Evolutionary conservation across 2,797 vertebrate genomes (phyloP).

Genomic region (Rhynchonycteris naso): DNA sequence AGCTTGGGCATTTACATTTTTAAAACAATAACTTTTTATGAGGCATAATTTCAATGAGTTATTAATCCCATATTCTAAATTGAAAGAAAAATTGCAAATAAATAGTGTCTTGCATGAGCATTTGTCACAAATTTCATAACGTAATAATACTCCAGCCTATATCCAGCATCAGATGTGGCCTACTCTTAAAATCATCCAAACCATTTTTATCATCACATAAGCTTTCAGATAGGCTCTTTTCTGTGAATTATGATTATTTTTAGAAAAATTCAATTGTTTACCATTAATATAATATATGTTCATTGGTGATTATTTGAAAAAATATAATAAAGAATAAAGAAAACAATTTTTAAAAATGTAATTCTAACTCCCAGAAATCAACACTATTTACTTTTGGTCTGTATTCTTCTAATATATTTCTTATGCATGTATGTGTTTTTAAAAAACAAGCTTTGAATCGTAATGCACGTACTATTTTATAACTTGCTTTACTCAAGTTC

Average conservation of each 20-base stretch:
- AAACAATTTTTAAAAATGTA: neutral
- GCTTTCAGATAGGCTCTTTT: neutral
- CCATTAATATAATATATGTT: neutral
- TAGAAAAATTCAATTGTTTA: neutral
- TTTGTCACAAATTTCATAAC: neutral
- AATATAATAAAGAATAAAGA: neutral
- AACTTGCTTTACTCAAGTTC: neutral
- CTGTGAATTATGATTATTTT: slow-evolving; percentile 49
- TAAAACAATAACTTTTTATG: slow-evolving; percentile 30
- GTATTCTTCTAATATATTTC: neutral
- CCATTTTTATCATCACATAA: neutral
- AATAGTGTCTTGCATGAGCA: fast-evolving
- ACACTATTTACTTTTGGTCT: neutral
- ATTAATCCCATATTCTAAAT: neutral
- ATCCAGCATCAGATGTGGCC: neutral
- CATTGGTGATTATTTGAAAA: slow-evolving; percentile 32
- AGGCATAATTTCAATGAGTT: neutral
- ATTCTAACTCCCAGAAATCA: slow-evolving; percentile 4
- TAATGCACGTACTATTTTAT: neutral
- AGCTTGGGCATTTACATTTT: neutral
- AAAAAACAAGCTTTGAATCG: neutral
- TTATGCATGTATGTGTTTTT: neutral
- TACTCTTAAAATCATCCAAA: neutral
- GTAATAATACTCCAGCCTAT: neutral
- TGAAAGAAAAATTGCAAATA: slow-evolving; percentile 29